phyloP scores from a whole-genome alignment of 1,140 invertebrate species.

The Xylocopa sonorina region DNA sequence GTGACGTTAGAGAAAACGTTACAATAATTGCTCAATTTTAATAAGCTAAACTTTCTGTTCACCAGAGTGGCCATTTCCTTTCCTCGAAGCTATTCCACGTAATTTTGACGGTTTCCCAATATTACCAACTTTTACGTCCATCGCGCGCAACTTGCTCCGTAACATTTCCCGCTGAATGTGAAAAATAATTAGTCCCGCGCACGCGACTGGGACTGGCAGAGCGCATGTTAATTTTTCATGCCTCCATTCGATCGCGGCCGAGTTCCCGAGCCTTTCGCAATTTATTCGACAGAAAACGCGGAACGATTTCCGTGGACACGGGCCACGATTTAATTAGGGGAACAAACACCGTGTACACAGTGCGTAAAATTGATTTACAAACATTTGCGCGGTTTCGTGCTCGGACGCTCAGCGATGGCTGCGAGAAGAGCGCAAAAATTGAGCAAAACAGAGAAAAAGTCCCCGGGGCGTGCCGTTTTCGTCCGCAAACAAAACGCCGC shows the following conservation, averaged over 20 bases:
- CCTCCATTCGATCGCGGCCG: too few species aligned
- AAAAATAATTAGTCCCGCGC: not conserved
- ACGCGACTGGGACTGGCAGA: too few species aligned
- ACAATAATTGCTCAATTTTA: too few species aligned
- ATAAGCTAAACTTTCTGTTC: too few species aligned
- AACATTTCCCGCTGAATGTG: not conserved
- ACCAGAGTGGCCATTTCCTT: too few species aligned
- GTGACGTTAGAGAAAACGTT: too few species aligned
- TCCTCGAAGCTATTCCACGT: too few species aligned
- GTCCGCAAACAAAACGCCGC: conserved; percentile 17
- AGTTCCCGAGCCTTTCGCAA: too few species aligned
- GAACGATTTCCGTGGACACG: not conserved
- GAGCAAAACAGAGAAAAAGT: conserved; percentile 14
- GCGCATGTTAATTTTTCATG: not conserved
- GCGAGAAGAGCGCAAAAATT: conserved; percentile 28
- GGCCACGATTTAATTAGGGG: conserved; percentile 38
- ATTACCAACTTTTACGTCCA: too few species aligned
- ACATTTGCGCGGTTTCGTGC: conserved; percentile 49
- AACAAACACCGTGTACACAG: conserved; percentile 18
- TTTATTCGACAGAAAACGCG: not conserved
- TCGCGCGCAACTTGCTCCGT: too few species aligned
- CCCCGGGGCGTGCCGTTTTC: not conserved
- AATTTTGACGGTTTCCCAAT: too few species aligned
- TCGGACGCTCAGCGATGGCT: not conserved
- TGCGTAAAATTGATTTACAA: conserved; percentile 42